Conservation (phyloP, 2,113 vertebrate genomes). For the Tupaia chinensis region DNA sequence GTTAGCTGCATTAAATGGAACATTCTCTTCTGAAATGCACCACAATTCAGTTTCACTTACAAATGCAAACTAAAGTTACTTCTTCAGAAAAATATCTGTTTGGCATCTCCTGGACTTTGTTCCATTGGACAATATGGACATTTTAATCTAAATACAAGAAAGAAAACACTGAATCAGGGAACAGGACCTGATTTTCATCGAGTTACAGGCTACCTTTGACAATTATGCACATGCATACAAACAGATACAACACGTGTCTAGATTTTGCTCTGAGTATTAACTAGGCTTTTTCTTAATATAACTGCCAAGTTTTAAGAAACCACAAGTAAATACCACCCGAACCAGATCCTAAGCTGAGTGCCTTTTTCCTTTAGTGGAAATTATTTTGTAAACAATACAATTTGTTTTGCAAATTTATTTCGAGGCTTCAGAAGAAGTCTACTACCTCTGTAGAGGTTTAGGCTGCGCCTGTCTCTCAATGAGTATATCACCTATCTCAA, state of each 20-base stretch:
- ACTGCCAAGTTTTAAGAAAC: background rate
- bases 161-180: conserved; percentile 44
- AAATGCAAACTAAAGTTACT: conserved; percentile 82
- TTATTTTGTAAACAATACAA: conserved; percentile 32
- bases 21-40: conserved; percentile 85
- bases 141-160: conserved; percentile 90
- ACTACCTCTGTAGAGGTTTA: background rate
- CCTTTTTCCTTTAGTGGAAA: background rate
- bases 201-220: background rate
- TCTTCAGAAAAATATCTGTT: conserved; percentile 94
- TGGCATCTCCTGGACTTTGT: conserved; percentile 93
- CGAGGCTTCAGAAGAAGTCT: conserved; percentile 22
- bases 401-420: background rate
- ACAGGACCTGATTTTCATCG: background rate
- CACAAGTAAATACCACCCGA: conserved; percentile 26
- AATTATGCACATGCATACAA: background rate
- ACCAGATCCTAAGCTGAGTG: background rate
- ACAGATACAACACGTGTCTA: background rate
- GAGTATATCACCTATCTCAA: background rate
- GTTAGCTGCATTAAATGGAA: conserved; percentile 86
- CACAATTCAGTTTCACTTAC: conserved; percentile 86
- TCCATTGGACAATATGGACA: conserved; percentile 95
- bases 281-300: background rate
- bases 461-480: background rate
- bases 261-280: background rate